Base-by-base conservation (phyloP, 1,140 invertebrate species). In the Eubasilissa regina region DNA sequence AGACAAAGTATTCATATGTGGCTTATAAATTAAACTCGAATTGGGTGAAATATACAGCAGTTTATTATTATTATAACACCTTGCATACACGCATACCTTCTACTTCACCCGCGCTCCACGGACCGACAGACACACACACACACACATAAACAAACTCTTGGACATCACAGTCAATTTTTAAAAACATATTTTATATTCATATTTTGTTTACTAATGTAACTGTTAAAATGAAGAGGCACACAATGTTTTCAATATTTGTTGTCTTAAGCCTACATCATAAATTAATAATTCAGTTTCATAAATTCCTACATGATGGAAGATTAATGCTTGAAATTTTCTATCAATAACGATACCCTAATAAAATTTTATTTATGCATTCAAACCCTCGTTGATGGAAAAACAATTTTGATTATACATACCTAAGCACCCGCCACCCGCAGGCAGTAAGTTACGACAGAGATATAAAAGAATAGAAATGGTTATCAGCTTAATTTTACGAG, bases 291-390 rank as follows among this genome's bases (percentile, higher is more conserved):
- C 64, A 68, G 64, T 45, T 45, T 45, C 64, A 68, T 68, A 68
- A 68, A 68, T 68, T 68, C 64, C 35, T 10, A 68, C 64, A 68
- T 68, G 64, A 68, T 68, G 64, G 44, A 19, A 68, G 45, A 68
- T 68, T 68, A 68, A 68, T 68, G 64, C 64, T 35, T 19, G 64
- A 44, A 68, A 68, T 68, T 68, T 66, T 68, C 64, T 68, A 68
- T 68, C 44, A 68, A 68, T 68, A 68, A 68, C 64, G 44, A 17
- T n/a, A 68, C 64, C 64, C 64, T 68, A 68, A 68, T 68, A 68
- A 68, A 68, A 68, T 47, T 68, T 68, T 68, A 68, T 68, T 68
- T 68, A 68, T 68, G 64, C 64, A 68, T 68, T 68, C 64, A 68
- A 68, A 47, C 64, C 44, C 64, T 68, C 15, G 64, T 44, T 68